Evolutionary conservation across 1,140 invertebrate genomes (phyloP).

Genomic region (Listronotus oregonensis): DNA sequence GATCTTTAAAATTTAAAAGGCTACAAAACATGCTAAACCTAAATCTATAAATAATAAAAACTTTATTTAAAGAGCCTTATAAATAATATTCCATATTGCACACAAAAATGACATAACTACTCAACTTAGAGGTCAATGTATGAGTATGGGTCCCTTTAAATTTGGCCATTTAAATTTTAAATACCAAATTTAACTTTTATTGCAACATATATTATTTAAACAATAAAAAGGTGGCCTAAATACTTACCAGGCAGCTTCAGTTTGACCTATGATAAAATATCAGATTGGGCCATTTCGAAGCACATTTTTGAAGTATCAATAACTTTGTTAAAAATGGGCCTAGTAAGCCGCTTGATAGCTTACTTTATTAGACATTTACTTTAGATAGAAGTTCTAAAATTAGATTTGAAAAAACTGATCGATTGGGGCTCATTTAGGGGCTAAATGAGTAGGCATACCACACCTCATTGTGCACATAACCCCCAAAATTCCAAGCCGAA

Average conservation of each 20-base stretch:
- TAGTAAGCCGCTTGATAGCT: conserved; percentile 12
- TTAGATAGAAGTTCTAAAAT: background rate
- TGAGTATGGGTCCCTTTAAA: conserved; percentile 18
- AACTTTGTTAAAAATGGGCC: background rate
- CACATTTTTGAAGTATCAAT: conserved; percentile 14
- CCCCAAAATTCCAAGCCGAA: conserved; percentile 22
- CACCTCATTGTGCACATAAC: conserved; percentile 36
- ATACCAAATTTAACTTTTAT: background rate
- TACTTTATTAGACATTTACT: background rate
- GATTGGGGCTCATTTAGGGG: conserved; percentile 5
- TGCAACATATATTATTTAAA: background rate
- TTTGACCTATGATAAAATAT: background rate
- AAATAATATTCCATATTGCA: background rate
- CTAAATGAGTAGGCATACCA: conserved; percentile 17
- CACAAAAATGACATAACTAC: background rate
- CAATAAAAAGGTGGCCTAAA: background rate
- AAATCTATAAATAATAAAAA: conserved; percentile 3
- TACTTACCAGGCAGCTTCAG: too few relatives aligned
- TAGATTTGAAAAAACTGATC: conserved; percentile 5
- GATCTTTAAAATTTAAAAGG: conserved; percentile 34
- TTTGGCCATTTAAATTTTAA: conserved; percentile 29
- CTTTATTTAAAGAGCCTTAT: conserved; percentile 2
- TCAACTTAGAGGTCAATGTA: conserved; percentile 21
- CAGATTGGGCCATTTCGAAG: conserved; percentile 4
- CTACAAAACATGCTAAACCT: background rate